Percentiles rank a stretch among this genome's conserved stretches.
Conservation (phyloP, 2,113 vertebrate species). For the Paralichthys olivaceus region DNA sequence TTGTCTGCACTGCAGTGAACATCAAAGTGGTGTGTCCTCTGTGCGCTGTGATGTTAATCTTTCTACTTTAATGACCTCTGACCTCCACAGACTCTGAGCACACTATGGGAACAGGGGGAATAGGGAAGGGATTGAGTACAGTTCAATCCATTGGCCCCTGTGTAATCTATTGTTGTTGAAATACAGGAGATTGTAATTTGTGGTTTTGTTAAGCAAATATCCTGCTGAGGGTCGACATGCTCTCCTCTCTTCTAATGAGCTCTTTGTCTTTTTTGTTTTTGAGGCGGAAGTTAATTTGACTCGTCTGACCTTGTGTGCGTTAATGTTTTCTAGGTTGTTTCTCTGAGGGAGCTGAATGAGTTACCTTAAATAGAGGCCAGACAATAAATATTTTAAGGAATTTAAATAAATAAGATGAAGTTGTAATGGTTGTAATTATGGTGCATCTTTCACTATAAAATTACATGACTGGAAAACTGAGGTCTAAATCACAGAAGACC, state of each 20-base stretch:
- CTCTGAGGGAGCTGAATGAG: neutral
- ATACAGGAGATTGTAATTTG: neutral
- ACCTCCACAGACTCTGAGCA: slow-evolving; percentile 34
- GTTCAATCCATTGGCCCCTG: neutral
- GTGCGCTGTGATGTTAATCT: slow-evolving; percentile 46
- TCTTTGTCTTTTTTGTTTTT: neutral
- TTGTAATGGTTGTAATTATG: no score
- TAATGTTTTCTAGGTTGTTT: neutral
- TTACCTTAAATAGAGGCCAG: neutral
- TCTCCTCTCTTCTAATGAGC: neutral
- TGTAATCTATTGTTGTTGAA: neutral
- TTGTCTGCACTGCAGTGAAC: slow-evolving; percentile 25
- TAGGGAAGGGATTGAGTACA: slow-evolving; percentile 5
- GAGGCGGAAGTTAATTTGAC: neutral
- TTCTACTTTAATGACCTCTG: slow-evolving; percentile 44
- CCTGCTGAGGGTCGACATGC: neutral
- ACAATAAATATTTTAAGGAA: no score
- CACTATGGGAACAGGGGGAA: slow-evolving; percentile 8
- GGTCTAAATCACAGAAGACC: no score
- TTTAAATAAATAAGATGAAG: no score
- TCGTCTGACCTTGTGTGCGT: neutral
- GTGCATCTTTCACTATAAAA: no score
- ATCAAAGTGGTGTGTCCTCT: slow-evolving; percentile 50
- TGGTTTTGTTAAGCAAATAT: neutral
- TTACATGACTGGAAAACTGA: no score